Base-by-base conservation (phyloP, 2,888 invertebrate genomes). In the Chloroclystis v-ata region DNA sequence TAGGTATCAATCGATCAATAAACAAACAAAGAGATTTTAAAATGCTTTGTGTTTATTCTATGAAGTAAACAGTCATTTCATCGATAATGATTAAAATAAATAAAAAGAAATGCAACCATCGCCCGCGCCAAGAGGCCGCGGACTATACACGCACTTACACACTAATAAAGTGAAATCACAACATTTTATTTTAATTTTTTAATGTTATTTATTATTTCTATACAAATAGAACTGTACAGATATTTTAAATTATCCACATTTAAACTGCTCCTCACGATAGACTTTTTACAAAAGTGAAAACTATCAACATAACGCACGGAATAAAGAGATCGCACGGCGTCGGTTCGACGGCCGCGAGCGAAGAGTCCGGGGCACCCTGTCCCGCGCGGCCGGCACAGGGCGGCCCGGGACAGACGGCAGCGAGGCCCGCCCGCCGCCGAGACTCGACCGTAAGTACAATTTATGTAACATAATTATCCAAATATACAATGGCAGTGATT, bases 181-280 rank as follows among this genome's bases (percentile, higher is more conserved):
- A 85, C 81, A 76, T 82, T 72, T 69, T 82, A 39, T 81, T 83
- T 75, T 71, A 78, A 76, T 81, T 84, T 88, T 83, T 75, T 86
- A 87, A 88, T 82, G 75, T 89, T 87, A 86, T 89, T 89, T 82
- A 85, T 88, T 88, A 88, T 85, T 89, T 88, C 89, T 89, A 89
- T 89, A 89, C 89, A 89, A 89, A 89, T 89, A 89, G 85, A 85
- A 89, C 88, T 89, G 89, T 89, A 89, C 89, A 89, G 87, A 87
- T 86, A 83, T 75, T 82, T 88, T 88, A 85, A 88, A 85, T 88
- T 86, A 79, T 75, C 85, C 81, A 81, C 81, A 80, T 83, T 75
- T 85, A 83, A 82, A 79, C 77, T 70, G 77, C 77, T 82, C 75
- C 78, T 43, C 82, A 83, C 79, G 80, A 82, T 86, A 86, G 82